A percentile compares a stretch with the other conserved stretches of the same genome.
Evolutionary conservation across 2,113 vertebrate genomes (phyloP).

Genomic region (Pangasianodon hypophthalmus): DNA sequence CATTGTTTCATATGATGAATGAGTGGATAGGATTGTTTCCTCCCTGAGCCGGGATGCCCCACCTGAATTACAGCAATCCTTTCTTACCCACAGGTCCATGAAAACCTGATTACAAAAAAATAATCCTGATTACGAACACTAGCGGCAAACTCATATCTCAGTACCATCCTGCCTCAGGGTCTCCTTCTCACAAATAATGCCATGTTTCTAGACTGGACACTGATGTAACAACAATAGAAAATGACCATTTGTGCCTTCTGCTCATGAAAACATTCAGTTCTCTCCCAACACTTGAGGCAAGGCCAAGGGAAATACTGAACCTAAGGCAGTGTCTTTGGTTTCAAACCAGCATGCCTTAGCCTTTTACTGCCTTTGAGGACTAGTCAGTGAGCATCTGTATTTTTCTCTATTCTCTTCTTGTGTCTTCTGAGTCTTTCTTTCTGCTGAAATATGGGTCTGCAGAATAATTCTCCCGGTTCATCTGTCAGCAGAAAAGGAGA

Average conservation of each 20-base stretch:
- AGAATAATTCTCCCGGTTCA: constrained; percentile 38
- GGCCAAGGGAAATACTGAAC: constrained; percentile 33
- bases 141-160: not conserved
- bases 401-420: constrained; percentile 23
- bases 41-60: constrained; percentile 24
- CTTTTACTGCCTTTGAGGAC: constrained; percentile 44
- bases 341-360: constrained; percentile 35
- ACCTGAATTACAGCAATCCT: constrained; percentile 33
- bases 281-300: constrained; percentile 28
- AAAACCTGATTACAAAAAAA: constrained; percentile 42
- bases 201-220: constrained; percentile 18
- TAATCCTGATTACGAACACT: not conserved
- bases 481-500: not conserved
- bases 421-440: constrained; percentile 6
- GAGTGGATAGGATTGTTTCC: constrained; percentile 50
- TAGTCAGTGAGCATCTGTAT: constrained; percentile 4
- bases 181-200: constrained; percentile 47
- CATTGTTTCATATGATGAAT: constrained; percentile 50
- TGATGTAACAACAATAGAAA: constrained; percentile 19
- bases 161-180: constrained; percentile 36
- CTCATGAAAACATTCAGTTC: not conserved
- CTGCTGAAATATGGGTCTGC: constrained; percentile 32
- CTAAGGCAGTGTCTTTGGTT: constrained; percentile 18
- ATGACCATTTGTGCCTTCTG: not conserved
- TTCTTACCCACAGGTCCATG: constrained; percentile 17